Base-by-base conservation (phyloP, 2,113 vertebrate species). In the Ramphastos sulfuratus region DNA sequence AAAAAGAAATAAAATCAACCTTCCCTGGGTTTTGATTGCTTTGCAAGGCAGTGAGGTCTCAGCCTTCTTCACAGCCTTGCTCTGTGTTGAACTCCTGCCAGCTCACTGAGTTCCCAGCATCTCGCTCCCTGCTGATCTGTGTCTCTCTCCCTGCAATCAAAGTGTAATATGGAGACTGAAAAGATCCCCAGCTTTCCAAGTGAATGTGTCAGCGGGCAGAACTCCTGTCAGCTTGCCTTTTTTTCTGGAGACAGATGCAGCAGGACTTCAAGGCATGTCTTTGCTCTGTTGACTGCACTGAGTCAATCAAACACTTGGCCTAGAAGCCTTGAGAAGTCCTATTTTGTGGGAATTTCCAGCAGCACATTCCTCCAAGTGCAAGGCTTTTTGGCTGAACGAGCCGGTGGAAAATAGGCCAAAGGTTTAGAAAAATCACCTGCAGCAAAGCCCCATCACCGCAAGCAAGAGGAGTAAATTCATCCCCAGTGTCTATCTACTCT, bases 321-420 rank as follows among this genome's bases (percentile, higher is more conserved):
- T 85, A 58, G 42, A 91, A 95, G 81, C 25, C 85, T 75, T 58
- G 31, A 90, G 59, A 83, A 89, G 56, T 87, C 79, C 64, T 44
- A 24, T 61, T 90, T 82, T 86, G 48, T 93, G 93, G 93, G 90
- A 90, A 72, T 90, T 90, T 81, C 59, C n/a, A 61, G 9, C 78
- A 86, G 59, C 73, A 35, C 0, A 0, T 79, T 95, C 58, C 35
- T 81, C 58, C 52, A 72, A 94, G 70, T 2, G 0, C 12, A 25
- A 71, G 35, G 59, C 50, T 86, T 74, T 86, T 91, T 90, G 66
- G n/a, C 58, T 82, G 83, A 90, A 28, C 76, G 73, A 93, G 69
- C 71, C 7, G 1, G 61, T 35, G 73, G 70, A 91, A 92, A 94
- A 85, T 79, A 90, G 70, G 66, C 59, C 87, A 72, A 44, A 37